These are phyloP conservation scores for Sphinx pinastri DNA, from an alignment of 2,888 invertebrate genomes.

Conservation along the genomic window DNA sequence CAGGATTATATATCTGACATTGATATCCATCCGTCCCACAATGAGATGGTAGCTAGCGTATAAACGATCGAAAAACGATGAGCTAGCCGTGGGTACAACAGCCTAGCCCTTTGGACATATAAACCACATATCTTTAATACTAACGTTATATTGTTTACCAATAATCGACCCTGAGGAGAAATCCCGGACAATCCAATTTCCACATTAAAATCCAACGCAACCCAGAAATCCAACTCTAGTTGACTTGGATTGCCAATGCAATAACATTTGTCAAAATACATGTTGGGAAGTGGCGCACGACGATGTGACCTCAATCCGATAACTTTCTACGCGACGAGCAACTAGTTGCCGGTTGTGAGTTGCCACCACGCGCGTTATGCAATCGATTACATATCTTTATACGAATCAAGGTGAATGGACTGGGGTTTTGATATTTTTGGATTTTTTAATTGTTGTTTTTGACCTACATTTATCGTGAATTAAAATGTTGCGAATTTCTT, in stretches of 20 bases:
- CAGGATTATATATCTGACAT: too few species aligned
- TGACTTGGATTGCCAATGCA: neutral
- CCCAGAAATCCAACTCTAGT: neutral
- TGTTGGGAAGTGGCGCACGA: slow-evolving; percentile 12
- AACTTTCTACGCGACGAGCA: slow-evolving; percentile 1
- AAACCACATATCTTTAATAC: too few species aligned
- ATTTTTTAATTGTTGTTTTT: neutral
- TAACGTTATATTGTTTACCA: too few species aligned
- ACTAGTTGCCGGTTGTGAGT: neutral
- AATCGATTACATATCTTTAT: slow-evolving; percentile 21
- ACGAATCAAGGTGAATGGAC: slow-evolving; percentile 19
- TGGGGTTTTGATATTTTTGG: neutral
- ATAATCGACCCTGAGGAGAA: too few species aligned
- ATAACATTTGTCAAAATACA: slow-evolving; percentile 17
- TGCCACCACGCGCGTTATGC: neutral
- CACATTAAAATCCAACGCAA: neutral
- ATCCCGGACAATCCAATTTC: too few species aligned
- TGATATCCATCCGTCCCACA: too few species aligned
- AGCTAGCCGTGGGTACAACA: too few species aligned
- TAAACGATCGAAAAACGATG: too few species aligned
- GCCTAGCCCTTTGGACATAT: too few species aligned
- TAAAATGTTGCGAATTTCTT: too few species aligned
- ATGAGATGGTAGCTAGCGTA: too few species aligned
- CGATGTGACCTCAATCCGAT: slow-evolving; percentile 1
- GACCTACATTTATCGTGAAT: too few species aligned